Percentiles rank a stretch among this genome's conserved stretches.
Conservation (phyloP, 2,888 invertebrate species). For the Sepiola atlantica region DNA sequence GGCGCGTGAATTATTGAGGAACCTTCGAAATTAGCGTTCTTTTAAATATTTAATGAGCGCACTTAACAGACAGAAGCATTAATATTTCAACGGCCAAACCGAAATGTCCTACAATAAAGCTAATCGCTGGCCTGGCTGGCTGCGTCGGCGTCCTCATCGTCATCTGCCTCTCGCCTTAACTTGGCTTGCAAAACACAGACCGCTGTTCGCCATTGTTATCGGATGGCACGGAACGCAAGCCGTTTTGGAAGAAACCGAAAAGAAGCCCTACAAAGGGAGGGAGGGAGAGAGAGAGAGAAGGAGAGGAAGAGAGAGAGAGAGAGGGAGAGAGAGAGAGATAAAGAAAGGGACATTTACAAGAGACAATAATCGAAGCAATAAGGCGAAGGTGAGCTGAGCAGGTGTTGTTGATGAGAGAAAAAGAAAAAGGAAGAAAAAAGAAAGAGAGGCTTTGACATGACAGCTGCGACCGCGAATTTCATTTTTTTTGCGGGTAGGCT, state of each 20-base stretch:
- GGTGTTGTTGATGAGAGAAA: slow-evolving; percentile 4
- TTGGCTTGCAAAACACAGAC: neutral
- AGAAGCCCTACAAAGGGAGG: neutral
- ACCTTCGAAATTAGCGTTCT: slow-evolving; percentile 32
- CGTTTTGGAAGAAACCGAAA: neutral
- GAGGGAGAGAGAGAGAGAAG: neutral
- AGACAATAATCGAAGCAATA: neutral
- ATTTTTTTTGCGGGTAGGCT: neutral
- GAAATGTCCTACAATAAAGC: neutral
- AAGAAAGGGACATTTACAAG: neutral
- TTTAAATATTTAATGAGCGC: neutral
- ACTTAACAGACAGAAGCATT: slow-evolving; percentile 10
- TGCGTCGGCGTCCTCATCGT: neutral
- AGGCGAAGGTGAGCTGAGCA: neutral
- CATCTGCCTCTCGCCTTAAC: neutral
- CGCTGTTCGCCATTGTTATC: neutral
- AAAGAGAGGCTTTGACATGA: neutral
- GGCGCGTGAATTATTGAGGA: slow-evolving; percentile 4
- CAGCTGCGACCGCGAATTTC: neutral
- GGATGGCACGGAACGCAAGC: neutral
- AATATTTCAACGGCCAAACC: neutral
- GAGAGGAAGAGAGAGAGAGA: neutral
- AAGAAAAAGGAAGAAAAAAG: no score
- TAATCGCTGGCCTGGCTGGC: neutral
- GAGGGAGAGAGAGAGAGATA: neutral